Evolutionary conservation across 1,140 invertebrate species (phyloP), one percentile per base, ranked within the genome.

Genomic region (Gonioctena quinquepunctata): DNA sequence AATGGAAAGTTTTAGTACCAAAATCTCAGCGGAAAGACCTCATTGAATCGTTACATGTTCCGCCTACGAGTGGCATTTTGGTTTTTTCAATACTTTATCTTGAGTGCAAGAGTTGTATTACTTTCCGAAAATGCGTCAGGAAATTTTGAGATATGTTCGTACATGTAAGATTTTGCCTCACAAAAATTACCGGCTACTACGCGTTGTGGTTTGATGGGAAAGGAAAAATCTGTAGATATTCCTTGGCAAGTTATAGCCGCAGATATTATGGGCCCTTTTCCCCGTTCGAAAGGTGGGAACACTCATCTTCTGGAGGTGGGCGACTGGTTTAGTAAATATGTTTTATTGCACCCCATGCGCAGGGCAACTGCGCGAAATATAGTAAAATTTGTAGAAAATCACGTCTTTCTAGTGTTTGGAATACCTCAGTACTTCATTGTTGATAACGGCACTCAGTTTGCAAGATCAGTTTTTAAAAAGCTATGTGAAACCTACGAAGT

Each of bases 291-390:
- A 70, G 16, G 33, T 54, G 68, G 71, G 2, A 66, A 66, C 48
- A 27, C 33, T 11, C 70, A 70, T 48, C n/a, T 63, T 19, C 49
- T 73, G 3, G 71, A 61, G 11, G 71, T 73, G 1, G 13, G 18
- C 1, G 71, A 73, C 33, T 70, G 68, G 68, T 73, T 73, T 50
- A 70, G 62, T 2, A 73, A 73, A 62, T 73, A 42, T 70, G 54
- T 50, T 13, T 59, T 73, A 21, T 52, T 73, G 11, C 71, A 73
- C 8, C 68, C 71, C 1, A 70, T 73, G 71, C 19, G 22, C 13
- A 66, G 19, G 23, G 68, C 59, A 16, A 66, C 63, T 27, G 52
- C 71, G 16, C 13, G 6, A 27, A 42, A 16, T 16, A 69, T 62
- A 16, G 21, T 60, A 49, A 72, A 70, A 16, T 75, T 73, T 28